Conservation (phyloP, 2,113 vertebrate species). For the Motacilla alba region DNA sequence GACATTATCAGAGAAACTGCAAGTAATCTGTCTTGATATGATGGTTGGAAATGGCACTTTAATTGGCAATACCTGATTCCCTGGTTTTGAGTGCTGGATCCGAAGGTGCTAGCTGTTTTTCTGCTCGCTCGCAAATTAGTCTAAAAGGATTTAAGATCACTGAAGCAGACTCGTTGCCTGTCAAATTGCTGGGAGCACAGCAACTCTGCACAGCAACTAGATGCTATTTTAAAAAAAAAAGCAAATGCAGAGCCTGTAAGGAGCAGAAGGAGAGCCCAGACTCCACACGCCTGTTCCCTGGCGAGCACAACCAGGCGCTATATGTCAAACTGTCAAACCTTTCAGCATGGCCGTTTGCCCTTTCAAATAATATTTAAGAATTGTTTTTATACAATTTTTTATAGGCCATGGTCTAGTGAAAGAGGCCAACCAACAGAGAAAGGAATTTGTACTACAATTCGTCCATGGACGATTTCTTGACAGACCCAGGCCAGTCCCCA, state of each 20-base stretch:
- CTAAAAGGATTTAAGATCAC: conserved; percentile 78
- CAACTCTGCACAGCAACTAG: conserved; percentile 67
- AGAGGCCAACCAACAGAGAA: conserved; percentile 77
- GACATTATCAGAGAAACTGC: conserved; percentile 79
- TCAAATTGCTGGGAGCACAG: conserved; percentile 67
- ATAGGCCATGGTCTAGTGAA: conserved; percentile 80
- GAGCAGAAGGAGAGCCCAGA: conserved; percentile 59
- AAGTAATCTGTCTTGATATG: conserved; percentile 83
- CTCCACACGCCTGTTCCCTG: conserved; percentile 51
- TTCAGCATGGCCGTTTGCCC: conserved; percentile 77
- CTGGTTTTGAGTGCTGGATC: conserved; percentile 44
- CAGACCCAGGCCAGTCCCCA: conserved; percentile 74
- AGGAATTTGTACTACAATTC: conserved; percentile 82
- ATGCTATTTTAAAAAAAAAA: conserved; percentile 48
- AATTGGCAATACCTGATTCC: conserved; percentile 81
- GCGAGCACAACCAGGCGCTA: conserved; percentile 74
- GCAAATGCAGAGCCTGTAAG: conserved; percentile 51
- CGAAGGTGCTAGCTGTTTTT: conserved; percentile 85
- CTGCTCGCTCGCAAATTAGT: conserved; percentile 85
- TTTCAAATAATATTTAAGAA: conserved; percentile 85
- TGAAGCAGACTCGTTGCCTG: conserved; percentile 78
- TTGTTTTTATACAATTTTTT: conserved; percentile 86
- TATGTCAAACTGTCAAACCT: conserved; percentile 82
- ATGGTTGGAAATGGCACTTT: conserved; percentile 73
- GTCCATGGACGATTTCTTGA: conserved; percentile 76